A percentile compares a stretch with the other conserved stretches of the same genome.
These are phyloP conservation scores for Amia ocellicauda DNA, from an alignment of 2,113 vertebrate genomes.

Conservation along the genomic window DNA sequence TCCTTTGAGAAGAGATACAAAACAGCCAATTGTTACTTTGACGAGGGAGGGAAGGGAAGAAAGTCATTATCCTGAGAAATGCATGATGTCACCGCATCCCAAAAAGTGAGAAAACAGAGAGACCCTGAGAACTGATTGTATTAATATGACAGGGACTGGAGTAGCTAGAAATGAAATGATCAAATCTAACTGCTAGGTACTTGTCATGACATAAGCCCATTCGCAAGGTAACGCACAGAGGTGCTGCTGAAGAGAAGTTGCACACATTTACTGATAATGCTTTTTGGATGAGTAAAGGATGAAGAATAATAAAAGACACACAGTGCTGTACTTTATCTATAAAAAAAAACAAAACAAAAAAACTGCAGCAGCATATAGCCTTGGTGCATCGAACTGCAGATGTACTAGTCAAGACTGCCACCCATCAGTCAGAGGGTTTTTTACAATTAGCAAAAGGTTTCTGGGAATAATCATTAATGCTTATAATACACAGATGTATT, in stretches of 20 bases:
- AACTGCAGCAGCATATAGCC: too few relatives aligned
- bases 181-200: too few relatives aligned
- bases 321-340: too few relatives aligned
- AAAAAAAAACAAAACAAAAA: too few relatives aligned
- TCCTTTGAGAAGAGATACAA: slow-evolving; percentile 26
- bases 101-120: not conserved
- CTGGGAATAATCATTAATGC: too few relatives aligned
- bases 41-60: slow-evolving; percentile 23
- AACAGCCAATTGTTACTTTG: slow-evolving; percentile 25
- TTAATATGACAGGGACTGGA: not conserved
- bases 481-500: too few relatives aligned
- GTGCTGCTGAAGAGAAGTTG: not conserved
- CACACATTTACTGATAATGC: not conserved
- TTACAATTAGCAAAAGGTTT: too few relatives aligned
- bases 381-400: too few relatives aligned
- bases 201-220: not conserved
- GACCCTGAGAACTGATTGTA: not conserved
- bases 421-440: too few relatives aligned
- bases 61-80: slow-evolving; percentile 1
- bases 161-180: not conserved
- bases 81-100: not conserved
- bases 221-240: not conserved
- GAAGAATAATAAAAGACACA: too few relatives aligned
- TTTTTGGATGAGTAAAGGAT: too few relatives aligned
- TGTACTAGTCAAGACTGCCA: too few relatives aligned